phyloP scores from a whole-genome alignment of 2,888 invertebrate species.

The Lithophane ornitopus region DNA sequence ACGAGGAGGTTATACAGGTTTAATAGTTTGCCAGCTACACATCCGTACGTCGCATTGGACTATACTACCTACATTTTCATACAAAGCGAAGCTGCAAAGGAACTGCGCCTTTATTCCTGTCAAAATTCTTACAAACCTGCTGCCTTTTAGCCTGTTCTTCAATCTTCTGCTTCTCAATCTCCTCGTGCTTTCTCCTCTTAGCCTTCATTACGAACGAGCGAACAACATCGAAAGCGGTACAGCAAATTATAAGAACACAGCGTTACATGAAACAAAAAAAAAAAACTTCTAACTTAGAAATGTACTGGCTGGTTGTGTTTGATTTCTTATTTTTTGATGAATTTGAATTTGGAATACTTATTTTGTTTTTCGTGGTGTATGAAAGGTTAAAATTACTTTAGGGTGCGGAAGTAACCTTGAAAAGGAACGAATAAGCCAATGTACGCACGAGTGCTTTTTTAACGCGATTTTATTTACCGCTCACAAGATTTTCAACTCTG shows the following conservation, averaged over 20 bases:
- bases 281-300: slow-evolving; percentile 60
- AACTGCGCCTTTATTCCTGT: slow-evolving; percentile 10
- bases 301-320: slow-evolving; percentile 29
- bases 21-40: neutral
- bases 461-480: neutral
- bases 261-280: slow-evolving; percentile 88
- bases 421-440: too few relatives aligned
- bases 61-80: too few relatives aligned
- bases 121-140: slow-evolving; percentile 92
- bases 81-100: neutral
- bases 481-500: neutral
- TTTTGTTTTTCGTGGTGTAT: neutral
- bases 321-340: slow-evolving; percentile 27
- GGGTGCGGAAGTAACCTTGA: too few relatives aligned
- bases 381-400: neutral
- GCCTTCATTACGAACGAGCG: slow-evolving; percentile 91
- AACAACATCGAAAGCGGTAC: slow-evolving; percentile 90
- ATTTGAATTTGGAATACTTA: slow-evolving; percentile 1
- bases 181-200: slow-evolving; percentile 96
- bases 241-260: slow-evolving; percentile 85
- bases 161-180: slow-evolving; percentile 95
- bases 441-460: neutral
- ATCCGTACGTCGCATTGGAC: neutral
- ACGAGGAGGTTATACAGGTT: neutral
- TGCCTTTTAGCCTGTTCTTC: slow-evolving; percentile 96